A percentile compares a stretch with the other conserved stretches of the same genome.
These are phyloP conservation scores for Prunella himalayana DNA, from an alignment of 2,113 vertebrate species.

Conservation along the genomic window DNA sequence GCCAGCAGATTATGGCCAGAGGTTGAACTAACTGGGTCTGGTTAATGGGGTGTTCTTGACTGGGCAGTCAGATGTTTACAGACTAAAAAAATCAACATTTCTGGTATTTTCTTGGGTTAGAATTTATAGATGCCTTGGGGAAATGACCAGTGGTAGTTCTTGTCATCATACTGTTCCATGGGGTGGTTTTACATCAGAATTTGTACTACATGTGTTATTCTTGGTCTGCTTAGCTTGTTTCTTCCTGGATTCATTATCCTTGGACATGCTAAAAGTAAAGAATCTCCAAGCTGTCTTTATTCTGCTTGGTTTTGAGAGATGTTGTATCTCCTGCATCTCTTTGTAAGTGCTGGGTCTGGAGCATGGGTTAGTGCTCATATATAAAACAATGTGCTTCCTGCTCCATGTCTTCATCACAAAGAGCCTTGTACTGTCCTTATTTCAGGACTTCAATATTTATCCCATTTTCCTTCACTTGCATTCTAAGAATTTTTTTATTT, in stretches of 20 bases:
- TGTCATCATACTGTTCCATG: background rate
- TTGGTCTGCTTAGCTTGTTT: background rate
- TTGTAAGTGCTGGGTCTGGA: background rate
- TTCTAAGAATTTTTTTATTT: background rate
- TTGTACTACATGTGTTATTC: background rate
- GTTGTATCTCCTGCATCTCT: background rate
- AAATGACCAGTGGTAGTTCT: background rate
- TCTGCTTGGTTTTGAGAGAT: background rate
- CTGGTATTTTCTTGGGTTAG: background rate
- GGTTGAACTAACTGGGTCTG: background rate
- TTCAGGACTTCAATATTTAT: background rate
- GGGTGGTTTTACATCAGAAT: background rate
- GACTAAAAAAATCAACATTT: background rate
- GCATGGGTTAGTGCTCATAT: background rate
- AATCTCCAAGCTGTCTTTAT: background rate
- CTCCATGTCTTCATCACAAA: background rate
- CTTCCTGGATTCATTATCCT: background rate
- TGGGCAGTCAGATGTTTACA: background rate
- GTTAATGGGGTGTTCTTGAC: background rate
- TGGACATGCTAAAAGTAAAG: background rate
- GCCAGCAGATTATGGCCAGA: background rate
- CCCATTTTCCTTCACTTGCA: background rate
- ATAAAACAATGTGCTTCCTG: background rate
- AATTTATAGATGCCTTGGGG: background rate
- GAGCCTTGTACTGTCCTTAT: background rate